Evolutionary conservation across 2,888 invertebrate species (phyloP).

Genomic region (Anorthoa munda): DNA sequence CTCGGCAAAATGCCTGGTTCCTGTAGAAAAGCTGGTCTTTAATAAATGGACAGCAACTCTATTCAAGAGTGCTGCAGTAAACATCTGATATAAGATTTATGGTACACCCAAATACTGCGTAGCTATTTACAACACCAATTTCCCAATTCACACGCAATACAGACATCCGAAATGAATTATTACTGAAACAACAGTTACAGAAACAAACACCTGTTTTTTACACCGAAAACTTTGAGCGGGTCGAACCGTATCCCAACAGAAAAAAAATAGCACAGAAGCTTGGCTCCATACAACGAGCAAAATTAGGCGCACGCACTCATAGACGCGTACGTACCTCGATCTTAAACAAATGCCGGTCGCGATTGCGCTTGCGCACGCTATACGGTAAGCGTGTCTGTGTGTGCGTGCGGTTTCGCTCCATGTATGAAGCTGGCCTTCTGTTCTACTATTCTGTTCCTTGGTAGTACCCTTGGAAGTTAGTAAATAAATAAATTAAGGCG

Average conservation of each 20-base stretch:
- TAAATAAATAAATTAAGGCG: conserved; percentile 73
- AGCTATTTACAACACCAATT: conserved; percentile 11
- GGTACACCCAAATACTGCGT: not conserved
- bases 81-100: conserved; percentile 26
- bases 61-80: not conserved
- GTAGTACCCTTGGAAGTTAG: conserved; percentile 60
- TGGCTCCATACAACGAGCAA: not conserved
- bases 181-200: conserved; percentile 36
- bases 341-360: not conserved
- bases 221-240: conserved; percentile 50
- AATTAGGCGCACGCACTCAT: too few relatives aligned
- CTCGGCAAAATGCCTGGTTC: not conserved
- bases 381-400: not conserved
- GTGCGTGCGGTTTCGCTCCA: not conserved
- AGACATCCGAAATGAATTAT: conserved; percentile 56
- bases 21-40: not conserved
- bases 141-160: conserved; percentile 47
- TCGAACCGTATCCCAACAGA: conserved; percentile 56
- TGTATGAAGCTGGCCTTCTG: conserved; percentile 9
- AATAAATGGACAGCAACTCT: not conserved
- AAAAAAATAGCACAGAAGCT: conserved; percentile 1
- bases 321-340: not conserved
- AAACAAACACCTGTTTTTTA: conserved; percentile 50
- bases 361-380: not conserved
- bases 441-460: conserved; percentile 21